Percentiles rank a stretch among this genome's conserved stretches.
Evolutionary conservation across 2,797 vertebrate genomes (phyloP).

Genomic region (Zonotrichia albicollis): DNA sequence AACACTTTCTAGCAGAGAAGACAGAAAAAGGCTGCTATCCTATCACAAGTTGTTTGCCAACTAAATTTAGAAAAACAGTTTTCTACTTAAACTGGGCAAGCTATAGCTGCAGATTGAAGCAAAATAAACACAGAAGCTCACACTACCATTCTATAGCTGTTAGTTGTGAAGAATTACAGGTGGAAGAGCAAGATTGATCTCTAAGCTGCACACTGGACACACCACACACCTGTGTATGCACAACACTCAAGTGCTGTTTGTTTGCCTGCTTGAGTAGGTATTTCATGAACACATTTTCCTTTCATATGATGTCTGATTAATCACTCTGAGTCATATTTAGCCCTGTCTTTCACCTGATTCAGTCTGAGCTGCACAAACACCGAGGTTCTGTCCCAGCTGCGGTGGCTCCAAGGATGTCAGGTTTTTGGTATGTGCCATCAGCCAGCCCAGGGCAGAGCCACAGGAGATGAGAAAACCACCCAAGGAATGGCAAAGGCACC

Average conservation of each 20-base stretch:
- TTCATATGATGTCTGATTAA: background rate
- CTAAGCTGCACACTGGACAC: background rate
- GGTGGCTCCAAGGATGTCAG: background rate
- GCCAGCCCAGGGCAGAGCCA: background rate
- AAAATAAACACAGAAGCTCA: background rate
- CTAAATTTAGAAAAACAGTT: background rate
- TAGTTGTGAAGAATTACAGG: background rate
- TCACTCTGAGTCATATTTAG: background rate
- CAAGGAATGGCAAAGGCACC: background rate
- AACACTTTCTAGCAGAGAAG: background rate
- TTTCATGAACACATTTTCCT: background rate
- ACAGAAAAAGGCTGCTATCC: background rate
- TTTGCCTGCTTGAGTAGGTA: background rate
- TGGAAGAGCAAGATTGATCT: background rate
- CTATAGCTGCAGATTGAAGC: background rate
- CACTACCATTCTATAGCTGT: background rate
- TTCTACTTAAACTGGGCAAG: background rate
- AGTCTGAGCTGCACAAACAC: background rate
- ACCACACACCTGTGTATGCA: background rate
- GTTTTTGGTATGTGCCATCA: background rate
- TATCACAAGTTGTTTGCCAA: background rate
- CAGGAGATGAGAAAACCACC: background rate
- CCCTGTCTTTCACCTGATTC: background rate
- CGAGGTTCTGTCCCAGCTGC: background rate
- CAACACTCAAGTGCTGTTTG: background rate